Evolutionary conservation across 1,140 invertebrate genomes (phyloP), one percentile per base, ranked within the genome.

Genomic region (Muscidifurax raptorellus): DNA sequence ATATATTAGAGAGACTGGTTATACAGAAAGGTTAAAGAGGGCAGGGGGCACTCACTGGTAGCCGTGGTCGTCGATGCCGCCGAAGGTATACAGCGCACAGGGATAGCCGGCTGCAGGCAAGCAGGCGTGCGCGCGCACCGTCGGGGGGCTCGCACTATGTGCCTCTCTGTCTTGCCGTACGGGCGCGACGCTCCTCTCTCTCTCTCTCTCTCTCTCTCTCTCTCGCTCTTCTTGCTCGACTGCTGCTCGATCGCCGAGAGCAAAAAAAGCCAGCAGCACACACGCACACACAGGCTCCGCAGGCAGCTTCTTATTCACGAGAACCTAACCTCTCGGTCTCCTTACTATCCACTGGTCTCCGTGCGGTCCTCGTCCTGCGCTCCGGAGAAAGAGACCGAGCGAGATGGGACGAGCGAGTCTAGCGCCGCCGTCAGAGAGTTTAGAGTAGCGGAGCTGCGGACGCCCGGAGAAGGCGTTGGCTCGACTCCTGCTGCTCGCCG

Each of bases 111-210:
- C 66, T 27, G 64, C 64, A n/a, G 1, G 64, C 28, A 30, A 47
- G 81, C 82, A 77, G 59, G 80, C 66, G 76, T 83, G 79, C 79
- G 77, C 81, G 79, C 80, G 85, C 82, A 83, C 30, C 80, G 64
- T 76, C 71, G 18, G 44, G 40, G 40, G 18, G 64, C 77, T 67
- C 27, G 25, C 25, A 66, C 18, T 9, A 2, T 27, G 22, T 10
- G 25, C 64, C 25, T 27, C 25, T 10, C 12, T 27, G 25, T 40
- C 71, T 74, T 3, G 71, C 30, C 22, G 71, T 5, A 74, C 32
- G 71, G 30, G 71, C 32, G 71, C 71, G 32, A 74, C 71, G 32
- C 69, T 66, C 64, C 25, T 59, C 69, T 28, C 40, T 28, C 79
- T 28, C 40, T 15, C 66, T 47, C 79, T 67, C 77, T 79, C n/a